Percentiles rank a stretch among this genome's conserved stretches.
Conservation (phyloP, 1,140 invertebrate genomes). For the Idris sp. region DNA sequence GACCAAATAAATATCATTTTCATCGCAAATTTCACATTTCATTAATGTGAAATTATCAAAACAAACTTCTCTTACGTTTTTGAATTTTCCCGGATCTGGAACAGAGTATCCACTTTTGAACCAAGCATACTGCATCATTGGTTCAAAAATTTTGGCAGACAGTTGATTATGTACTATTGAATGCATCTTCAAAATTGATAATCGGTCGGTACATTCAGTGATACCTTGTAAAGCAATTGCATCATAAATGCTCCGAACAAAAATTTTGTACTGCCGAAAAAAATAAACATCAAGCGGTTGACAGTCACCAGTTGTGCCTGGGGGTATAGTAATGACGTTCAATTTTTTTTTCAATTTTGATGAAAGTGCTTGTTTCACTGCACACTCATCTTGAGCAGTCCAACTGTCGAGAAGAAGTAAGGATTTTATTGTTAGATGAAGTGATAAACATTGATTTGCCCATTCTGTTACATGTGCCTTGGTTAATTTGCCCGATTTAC, state of each 20-base stretch:
- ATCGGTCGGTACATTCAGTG: not conserved
- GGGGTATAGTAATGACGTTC: no score
- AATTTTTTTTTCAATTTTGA: no score
- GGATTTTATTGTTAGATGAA: not conserved
- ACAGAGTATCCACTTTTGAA: conserved; percentile 18
- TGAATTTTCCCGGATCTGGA: conserved; percentile 10
- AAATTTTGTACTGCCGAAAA: conserved; percentile 26
- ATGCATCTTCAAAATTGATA: conserved; percentile 41
- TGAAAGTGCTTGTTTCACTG: no score
- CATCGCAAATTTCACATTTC: no score
- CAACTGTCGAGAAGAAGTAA: conserved; percentile 23
- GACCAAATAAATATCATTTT: no score
- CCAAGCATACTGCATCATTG: conserved; percentile 54
- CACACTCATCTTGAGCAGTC: conserved; percentile 6
- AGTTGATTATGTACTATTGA: conserved; percentile 41
- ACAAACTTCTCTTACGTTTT: conserved; percentile 21
- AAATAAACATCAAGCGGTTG: conserved; percentile 37
- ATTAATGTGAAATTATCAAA: no score
- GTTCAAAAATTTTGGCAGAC: conserved; percentile 19
- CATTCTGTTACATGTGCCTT: conserved; percentile 22
- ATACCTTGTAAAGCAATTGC: not conserved
- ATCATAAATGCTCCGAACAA: conserved; percentile 15
- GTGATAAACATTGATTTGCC: conserved; percentile 4
- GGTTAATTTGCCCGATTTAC: conserved; percentile 37
- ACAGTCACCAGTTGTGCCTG: not conserved